These are phyloP conservation scores for Calypte anna DNA, from an alignment of 2,113 vertebrate species.

Conservation along the genomic window DNA sequence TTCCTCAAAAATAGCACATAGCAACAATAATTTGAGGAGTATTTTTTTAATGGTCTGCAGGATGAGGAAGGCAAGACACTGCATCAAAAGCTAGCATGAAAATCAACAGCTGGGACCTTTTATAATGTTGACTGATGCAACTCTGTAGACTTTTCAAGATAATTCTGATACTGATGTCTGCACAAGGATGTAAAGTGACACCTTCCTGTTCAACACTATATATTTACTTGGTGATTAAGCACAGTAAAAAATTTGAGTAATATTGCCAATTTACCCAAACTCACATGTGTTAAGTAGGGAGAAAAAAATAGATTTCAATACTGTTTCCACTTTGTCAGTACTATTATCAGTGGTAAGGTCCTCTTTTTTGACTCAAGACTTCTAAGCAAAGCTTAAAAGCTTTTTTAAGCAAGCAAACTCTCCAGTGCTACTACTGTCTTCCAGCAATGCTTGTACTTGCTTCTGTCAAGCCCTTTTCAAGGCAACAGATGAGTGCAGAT, in stretches of 20 bases:
- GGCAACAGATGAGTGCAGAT: neutral
- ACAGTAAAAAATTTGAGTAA: neutral
- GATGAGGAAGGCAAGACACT: neutral
- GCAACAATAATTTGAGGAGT: neutral
- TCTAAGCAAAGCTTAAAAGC: neutral
- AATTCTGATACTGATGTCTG: neutral
- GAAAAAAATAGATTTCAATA: neutral
- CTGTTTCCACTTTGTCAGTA: neutral
- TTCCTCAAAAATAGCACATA: neutral
- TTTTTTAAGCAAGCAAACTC: neutral
- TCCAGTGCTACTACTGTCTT: neutral
- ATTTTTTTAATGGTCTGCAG: neutral
- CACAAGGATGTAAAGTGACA: neutral
- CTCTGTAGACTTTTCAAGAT: neutral
- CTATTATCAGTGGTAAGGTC: neutral
- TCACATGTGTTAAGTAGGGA: neutral
- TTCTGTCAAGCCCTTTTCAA: neutral
- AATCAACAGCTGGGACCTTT: neutral
- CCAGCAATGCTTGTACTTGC: neutral
- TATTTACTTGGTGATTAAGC: neutral
- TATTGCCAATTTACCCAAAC: neutral
- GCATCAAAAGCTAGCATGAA: neutral
- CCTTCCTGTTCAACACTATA: neutral
- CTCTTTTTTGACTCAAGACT: neutral
- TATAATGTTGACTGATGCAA: neutral